These are phyloP conservation scores for Sterna hirundo DNA, from an alignment of 2,113 vertebrate species.

Conservation along the genomic window DNA sequence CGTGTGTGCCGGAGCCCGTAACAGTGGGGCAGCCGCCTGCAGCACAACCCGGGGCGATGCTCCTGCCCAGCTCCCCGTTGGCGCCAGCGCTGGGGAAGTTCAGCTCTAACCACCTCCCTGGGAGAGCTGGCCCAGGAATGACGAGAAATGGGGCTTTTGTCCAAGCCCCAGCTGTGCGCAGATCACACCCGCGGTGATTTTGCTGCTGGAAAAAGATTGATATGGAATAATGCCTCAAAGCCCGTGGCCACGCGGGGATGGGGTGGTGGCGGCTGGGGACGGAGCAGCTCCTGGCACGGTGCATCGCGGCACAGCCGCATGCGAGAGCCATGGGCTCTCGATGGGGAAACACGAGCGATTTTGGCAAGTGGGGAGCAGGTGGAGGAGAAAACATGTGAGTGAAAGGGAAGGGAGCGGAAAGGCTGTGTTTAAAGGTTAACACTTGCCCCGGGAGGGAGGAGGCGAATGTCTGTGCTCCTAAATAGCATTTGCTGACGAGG, in stretches of 20 bases:
- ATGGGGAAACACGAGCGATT: not conserved
- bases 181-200: not conserved
- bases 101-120: rapidly evolving
- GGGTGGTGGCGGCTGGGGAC: not conserved
- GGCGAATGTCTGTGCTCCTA: not conserved
- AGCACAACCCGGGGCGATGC: rapidly evolving
- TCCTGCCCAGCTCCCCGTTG: not conserved
- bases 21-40: rapidly evolving
- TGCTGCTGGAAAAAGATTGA: not conserved
- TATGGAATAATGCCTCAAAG: not conserved
- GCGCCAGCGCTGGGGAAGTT: not conserved
- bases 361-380: not conserved
- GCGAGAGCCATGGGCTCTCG: rapidly evolving
- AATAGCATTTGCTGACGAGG: not conserved
- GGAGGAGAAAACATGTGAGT: not conserved
- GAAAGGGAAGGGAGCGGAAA: not conserved
- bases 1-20: rapidly evolving
- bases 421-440: not conserved
- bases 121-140: not conserved
- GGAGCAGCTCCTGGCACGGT: rapidly evolving
- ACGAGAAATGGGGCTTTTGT: not conserved
- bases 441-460: not conserved
- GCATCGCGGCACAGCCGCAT: rapidly evolving
- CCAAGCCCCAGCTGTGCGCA: too few species aligned
- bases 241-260: rapidly evolving